Percentiles rank a stretch among this genome's conserved stretches.
These are phyloP conservation scores for Athripsodes cinereus DNA, from an alignment of 2,888 invertebrate species.

Conservation along the genomic window DNA sequence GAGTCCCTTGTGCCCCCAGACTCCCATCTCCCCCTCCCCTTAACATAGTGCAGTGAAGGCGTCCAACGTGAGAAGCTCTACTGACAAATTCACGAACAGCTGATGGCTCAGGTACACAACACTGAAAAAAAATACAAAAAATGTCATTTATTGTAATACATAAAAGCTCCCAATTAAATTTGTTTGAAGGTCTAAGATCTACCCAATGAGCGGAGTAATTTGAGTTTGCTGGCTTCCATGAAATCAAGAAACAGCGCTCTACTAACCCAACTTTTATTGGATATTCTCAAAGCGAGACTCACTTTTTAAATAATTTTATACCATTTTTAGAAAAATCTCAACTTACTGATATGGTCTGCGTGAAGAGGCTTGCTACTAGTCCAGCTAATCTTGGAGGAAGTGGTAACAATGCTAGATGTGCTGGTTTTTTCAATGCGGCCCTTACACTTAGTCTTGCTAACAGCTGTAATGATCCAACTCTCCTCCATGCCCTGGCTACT, in stretches of 20 bases:
- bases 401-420: constrained; percentile 70
- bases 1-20: constrained; percentile 52
- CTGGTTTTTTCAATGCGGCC: constrained; percentile 66
- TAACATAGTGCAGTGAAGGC: constrained; percentile 97
- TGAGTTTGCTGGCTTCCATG: no score
- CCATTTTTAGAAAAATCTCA: no score
- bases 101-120: constrained; percentile 87
- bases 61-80: constrained; percentile 73
- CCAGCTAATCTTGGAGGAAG: constrained; percentile 83
- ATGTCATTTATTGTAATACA: no score
- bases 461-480: constrained; percentile 85
- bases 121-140: constrained; percentile 58
- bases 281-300: no score
- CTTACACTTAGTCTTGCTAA: constrained; percentile 79
- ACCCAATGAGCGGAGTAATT: no score
- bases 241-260: no score
- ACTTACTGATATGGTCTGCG: constrained; percentile 86
- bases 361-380: constrained; percentile 79
- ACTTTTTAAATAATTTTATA: no score
- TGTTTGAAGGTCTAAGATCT: no score
- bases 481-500: constrained; percentile 88
- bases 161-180: no score
- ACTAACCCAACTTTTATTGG: no score
- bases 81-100: constrained; percentile 90
- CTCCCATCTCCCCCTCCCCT: constrained; percentile 73